Base-by-base conservation (phyloP, 2,797 vertebrate species). In the Acomys russatus region DNA sequence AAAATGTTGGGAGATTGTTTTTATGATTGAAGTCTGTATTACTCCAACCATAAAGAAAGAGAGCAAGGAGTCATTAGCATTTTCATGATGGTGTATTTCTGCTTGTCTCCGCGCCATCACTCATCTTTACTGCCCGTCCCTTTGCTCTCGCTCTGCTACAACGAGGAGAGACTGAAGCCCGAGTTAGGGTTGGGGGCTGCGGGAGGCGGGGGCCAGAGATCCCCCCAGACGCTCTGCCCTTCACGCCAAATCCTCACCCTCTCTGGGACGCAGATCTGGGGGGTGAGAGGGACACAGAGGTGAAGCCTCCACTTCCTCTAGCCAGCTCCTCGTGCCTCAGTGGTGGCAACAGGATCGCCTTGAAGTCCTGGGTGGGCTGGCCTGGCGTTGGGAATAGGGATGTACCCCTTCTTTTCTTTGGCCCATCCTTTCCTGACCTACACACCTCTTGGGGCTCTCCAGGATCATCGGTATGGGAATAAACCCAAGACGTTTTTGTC, bases 11-110 rank as follows among this genome's bases (percentile, higher is more conserved):
- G 98, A 98, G 98, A 98, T 98, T 98, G 98, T 98, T 98, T 98
- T 98, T 98, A 98, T 98, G 98, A 98, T 98, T 98, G 98, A 98
- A 98, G 98, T 98, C 98, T 98, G 98, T 98, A 98, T 98, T 98
- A 98, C 98, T 98, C 98, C 98, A 98, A 98, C 98, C 98, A 98
- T 98, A 98, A 98, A 98, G 98, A 98, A 98, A 98, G 98, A 98
- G 98, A 98, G 98, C 98, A 98, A 98, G 98, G 98, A 98, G 98
- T 98, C 98, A 98, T 98, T 98, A 98, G 98, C 98, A 98, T 98
- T 98, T 98, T 98, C 98, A 98, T 98, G 98, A 98, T 98, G 98
- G 98, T 98, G 98, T 98, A 98, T 98, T 98, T 98, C 98, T 98
- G 98, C 98, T 98, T 98, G 98, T 98, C 98, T 98, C 97, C 97